Base-by-base conservation (phyloP, 2,113 vertebrate species). In the Lanius collurio region DNA sequence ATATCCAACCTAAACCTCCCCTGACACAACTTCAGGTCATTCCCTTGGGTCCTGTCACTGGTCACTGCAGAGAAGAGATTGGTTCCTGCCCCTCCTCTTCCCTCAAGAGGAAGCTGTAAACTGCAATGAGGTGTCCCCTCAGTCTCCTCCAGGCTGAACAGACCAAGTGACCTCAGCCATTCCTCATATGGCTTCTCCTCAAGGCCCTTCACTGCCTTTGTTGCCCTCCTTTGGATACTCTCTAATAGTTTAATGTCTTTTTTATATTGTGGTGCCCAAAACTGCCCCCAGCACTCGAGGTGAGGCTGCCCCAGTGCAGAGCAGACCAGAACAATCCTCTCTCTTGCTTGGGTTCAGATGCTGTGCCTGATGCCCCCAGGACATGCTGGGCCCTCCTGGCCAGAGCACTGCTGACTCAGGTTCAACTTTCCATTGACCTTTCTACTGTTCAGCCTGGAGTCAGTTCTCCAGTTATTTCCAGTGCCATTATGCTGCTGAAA, bases 241-340 rank as follows among this genome's bases (percentile, higher is more conserved):
- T 57, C 26, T 22, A 15, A 52, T 4, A 86, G 14, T 37, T 26
- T 13, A 47, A 47, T 67, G 23, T 19, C 23, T 31, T 68, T 44
- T 11, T 9, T 37, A 37, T 19, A 19, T 4, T 60, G 22, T 3
- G 6, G 22, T 28, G 15, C 27, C 33, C 53, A 37, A 37, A 77
- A 18, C 22, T 52, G 15, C 11, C 4, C 17, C 15, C 39, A 69
- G 22, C 0, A 53, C 7, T 23, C 0, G 0, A 77, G 12, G 13
- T 60, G 63, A 77, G 46, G 39, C 39, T 0, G 0, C 5, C 18
- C 9, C 53, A 76, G 9, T 2, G 27, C 46, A 53, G 73, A 68
- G 11, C 31, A 77, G 26, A 44, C 27, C 0, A 0, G 53, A 33
- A 77, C 22, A 69, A 46, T 60, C 18, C 46, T 11, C 63, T 76